A percentile compares a stretch with the other conserved stretches of the same genome.
Conservation (phyloP, 2,888 invertebrate genomes). For the Eurois occulta region DNA sequence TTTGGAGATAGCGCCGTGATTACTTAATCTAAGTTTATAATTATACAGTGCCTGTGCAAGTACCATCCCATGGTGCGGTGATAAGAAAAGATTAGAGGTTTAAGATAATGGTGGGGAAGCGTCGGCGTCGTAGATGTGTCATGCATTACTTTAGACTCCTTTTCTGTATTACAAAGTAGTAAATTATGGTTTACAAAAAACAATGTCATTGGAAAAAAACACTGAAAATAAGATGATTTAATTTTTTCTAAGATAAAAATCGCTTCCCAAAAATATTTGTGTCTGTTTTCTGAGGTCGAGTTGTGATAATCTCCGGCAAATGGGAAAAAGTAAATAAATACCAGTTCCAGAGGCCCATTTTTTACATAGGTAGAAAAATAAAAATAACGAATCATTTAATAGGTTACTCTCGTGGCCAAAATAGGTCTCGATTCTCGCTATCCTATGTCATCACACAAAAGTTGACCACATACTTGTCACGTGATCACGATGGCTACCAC, state of each 20-base stretch:
- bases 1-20: constrained; percentile 50
- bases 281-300: not conserved
- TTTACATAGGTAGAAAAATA: not conserved
- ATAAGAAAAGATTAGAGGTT: constrained; percentile 29
- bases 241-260: not conserved
- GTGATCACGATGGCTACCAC: constrained; percentile 23
- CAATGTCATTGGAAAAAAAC: not conserved
- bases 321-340: not conserved
- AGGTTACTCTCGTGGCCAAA: not conserved
- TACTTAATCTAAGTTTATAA: constrained; percentile 56
- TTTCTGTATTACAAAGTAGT: not conserved
- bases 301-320: not conserved
- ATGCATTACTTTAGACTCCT: not conserved
- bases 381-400: not conserved
- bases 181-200: not conserved
- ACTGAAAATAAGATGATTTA: not conserved
- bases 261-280: not conserved
- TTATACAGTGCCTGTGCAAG: constrained; percentile 14
- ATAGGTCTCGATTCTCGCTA: not conserved
- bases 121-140: not conserved
- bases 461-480: not conserved
- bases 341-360: too few relatives aligned
- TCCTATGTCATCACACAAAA: constrained; percentile 11
- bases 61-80: not conserved
- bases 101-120: not conserved